Conservation (phyloP, 2,888 invertebrate species). For the Dermolepida albohirtum region DNA sequence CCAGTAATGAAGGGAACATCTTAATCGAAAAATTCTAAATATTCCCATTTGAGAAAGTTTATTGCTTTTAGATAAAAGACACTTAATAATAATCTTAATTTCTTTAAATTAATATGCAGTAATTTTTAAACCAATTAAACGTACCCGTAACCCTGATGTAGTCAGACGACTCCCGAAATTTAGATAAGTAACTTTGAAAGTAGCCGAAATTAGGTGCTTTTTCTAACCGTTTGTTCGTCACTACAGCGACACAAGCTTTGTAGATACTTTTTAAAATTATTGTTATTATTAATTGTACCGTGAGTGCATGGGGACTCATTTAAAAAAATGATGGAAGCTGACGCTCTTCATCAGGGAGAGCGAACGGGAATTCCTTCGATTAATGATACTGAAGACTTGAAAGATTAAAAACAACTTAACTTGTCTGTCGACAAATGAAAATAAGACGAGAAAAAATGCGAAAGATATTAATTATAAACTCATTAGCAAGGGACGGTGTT, state of each 20-base stretch:
- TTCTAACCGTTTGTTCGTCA: conserved; percentile 21
- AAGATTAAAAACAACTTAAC: conserved; percentile 29
- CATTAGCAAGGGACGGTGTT: conserved; percentile 30
- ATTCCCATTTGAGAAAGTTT: conserved; percentile 18
- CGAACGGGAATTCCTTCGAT: conserved; percentile 11
- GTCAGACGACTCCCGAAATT: conserved; percentile 25
- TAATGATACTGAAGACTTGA: conserved; percentile 14
- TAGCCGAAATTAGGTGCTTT: conserved; percentile 20
- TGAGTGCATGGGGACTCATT: background rate
- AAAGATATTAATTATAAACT: conserved; percentile 35
- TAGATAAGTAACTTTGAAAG: conserved; percentile 23
- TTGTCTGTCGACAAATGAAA: conserved; percentile 23
- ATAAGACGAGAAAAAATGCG: conserved; percentile 24
- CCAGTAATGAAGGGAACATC: background rate
- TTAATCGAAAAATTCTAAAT: conserved; percentile 28
- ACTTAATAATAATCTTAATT: conserved; percentile 36
- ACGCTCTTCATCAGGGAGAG: background rate
- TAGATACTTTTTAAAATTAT: background rate
- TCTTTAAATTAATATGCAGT: conserved; percentile 30
- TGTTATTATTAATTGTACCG: conserved; percentile 14
- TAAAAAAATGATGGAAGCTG: conserved; percentile 2
- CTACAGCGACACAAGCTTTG: conserved; percentile 5
- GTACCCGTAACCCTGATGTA: conserved; percentile 9
- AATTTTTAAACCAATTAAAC: conserved; percentile 31
- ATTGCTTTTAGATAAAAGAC: conserved; percentile 18